Evolutionary conservation across 92 coral and sea anemone genomes (phyloP), one percentile per base, ranked within the genome.

Genomic region (Epizoanthus rinbou): DNA sequence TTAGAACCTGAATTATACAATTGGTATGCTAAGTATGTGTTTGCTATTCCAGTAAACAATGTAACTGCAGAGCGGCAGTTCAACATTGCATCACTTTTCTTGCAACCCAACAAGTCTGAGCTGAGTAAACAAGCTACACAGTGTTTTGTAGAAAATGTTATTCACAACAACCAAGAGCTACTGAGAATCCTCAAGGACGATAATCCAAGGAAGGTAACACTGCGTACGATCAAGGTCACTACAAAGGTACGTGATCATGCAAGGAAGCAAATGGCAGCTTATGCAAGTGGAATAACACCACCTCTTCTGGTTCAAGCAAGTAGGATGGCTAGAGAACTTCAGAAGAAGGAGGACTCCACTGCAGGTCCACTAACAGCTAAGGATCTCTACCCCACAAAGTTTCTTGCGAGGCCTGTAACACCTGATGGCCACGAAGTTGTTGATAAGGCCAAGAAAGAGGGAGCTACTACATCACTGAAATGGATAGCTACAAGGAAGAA

Each of bases 51-150:
- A 52, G 75, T 64, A 17, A 80, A 64, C 66, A 80, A 80, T 80
- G 84, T 80, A 15, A 43, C 62, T 80, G 84, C 74, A 62, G 84
- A 80, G 68, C 45, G 84, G 47, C 84, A 80, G 63, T 80, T 80
- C 67, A 80, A 65, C 47, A 64, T 80, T 64, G 53, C 73, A 37
- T 67, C 69, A 56, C 73, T 80, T 45, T 59, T 59, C 37, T 37
- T 80, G 14, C n/a, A 80, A 6, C 31, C 69, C 7, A 80, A 64
- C 73, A 63, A 35, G 84, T 63, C 73, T 60, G 75, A 80, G 84
- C 24, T 80, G 74, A 35, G 73, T 23, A 80, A 80, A 65, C 84
- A 80, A 59, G 84, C 84, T 54, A 60, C 73, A 16, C 69, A 60
- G 41, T 47, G 45, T 47, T 65, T 64, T 65, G 75, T 80, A 19